These are phyloP conservation scores for Riparia riparia DNA, from an alignment of 2,113 vertebrate genomes.

Conservation along the genomic window DNA sequence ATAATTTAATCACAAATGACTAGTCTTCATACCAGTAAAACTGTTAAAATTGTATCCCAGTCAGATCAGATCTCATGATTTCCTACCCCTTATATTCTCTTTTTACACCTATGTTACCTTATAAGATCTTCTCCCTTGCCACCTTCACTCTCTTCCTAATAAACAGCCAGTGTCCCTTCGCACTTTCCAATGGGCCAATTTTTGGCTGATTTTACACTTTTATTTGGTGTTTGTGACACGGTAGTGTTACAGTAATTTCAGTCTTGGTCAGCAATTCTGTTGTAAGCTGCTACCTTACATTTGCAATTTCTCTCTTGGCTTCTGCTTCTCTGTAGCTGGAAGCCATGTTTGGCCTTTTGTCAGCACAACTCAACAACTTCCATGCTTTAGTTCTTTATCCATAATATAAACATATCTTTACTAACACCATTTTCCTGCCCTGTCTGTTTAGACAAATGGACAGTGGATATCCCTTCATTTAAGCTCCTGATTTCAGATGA, in stretches of 20 bases:
- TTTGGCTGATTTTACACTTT: neutral
- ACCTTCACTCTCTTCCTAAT: neutral
- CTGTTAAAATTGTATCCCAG: neutral
- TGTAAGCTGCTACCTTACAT: neutral
- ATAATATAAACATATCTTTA: neutral
- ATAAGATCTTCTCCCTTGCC: neutral
- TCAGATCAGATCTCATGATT: neutral
- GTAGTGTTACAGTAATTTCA: neutral
- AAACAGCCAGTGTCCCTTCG: neutral
- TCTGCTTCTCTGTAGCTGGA: neutral
- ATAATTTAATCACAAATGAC: neutral
- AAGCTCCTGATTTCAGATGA: neutral
- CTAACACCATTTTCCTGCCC: neutral
- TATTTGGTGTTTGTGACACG: neutral
- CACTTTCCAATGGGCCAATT: neutral
- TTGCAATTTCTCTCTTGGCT: neutral
- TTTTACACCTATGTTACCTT: neutral
- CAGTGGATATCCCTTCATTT: neutral
- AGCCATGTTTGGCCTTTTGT: neutral
- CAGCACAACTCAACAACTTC: neutral
- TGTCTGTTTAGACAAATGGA: neutral
- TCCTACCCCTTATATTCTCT: neutral
- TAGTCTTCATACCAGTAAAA: neutral
- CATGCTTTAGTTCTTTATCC: neutral
- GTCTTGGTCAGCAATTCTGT: neutral